phyloP scores from a whole-genome alignment of 2,797 vertebrate genomes.

The Manis javanica region DNA sequence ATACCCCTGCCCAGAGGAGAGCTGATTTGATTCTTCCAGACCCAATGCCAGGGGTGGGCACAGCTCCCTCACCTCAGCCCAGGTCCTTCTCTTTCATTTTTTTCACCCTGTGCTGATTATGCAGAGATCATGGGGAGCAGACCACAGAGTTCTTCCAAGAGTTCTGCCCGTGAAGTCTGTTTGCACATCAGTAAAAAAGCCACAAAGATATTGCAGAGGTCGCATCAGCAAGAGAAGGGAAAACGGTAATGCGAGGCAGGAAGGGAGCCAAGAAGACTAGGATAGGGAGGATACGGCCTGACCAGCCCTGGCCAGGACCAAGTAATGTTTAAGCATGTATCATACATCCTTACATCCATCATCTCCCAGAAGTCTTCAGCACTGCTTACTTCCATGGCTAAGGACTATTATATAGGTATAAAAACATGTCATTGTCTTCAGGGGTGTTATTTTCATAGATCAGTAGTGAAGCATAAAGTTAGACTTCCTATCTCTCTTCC shows the following conservation, averaged over 20 bases:
- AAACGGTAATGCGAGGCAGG: neutral
- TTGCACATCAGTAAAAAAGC: neutral
- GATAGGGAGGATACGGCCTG: neutral
- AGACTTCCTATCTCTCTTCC: neutral
- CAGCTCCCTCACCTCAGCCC: rapidly evolving
- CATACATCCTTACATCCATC: neutral
- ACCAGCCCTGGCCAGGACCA: neutral
- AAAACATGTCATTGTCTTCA: neutral
- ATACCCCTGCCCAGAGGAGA: neutral
- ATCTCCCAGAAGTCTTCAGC: neutral
- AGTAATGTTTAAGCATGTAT: neutral
- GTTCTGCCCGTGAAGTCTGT: neutral
- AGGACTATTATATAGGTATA: neutral
- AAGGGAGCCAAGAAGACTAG: neutral
- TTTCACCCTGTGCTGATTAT: neutral
- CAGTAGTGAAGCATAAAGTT: neutral
- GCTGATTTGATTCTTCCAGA: neutral
- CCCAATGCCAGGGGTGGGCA: rapidly evolving
- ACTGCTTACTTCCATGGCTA: neutral
- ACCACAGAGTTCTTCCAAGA: neutral
- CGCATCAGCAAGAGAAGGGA: neutral
- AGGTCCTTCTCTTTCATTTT: neutral
- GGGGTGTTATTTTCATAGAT: neutral
- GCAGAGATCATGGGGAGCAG: neutral
- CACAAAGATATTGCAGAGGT: neutral